Evolutionary conservation across 2,797 vertebrate genomes (phyloP).

Genomic region (Falco concolor): DNA sequence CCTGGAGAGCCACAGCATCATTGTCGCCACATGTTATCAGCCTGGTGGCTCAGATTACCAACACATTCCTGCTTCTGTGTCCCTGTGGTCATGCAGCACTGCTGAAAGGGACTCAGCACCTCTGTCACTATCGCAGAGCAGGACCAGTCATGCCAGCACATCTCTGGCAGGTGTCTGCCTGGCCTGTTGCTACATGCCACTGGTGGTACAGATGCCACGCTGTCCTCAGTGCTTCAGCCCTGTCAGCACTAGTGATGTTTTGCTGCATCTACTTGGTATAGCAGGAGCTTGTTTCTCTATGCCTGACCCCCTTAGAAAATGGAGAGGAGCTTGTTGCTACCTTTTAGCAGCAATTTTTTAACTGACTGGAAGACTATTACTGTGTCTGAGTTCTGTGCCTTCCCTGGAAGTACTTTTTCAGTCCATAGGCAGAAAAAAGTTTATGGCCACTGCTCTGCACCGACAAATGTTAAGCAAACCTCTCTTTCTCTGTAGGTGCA

Average conservation of each 20-base stretch:
- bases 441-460: neutral
- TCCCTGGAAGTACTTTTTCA: neutral
- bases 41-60: neutral
- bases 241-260: neutral
- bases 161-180: neutral
- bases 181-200: neutral
- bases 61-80: fast-evolving
- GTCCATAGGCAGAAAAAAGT: neutral
- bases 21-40: neutral
- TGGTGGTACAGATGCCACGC: fast-evolving
- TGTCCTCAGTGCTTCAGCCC: neutral
- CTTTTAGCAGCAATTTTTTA: neutral
- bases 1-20: neutral
- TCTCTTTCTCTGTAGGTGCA: neutral
- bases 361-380: neutral
- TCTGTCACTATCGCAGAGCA: neutral
- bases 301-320: neutral
- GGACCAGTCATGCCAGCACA: neutral
- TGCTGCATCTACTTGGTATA: neutral
- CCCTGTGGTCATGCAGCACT: neutral
- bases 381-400: neutral
- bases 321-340: neutral
- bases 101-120: neutral
- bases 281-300: neutral
- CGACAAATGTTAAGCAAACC: neutral